Evolutionary conservation across 2,888 invertebrate genomes (phyloP), one percentile per base, ranked within the genome.

Genomic region (Spisula subtruncata): DNA sequence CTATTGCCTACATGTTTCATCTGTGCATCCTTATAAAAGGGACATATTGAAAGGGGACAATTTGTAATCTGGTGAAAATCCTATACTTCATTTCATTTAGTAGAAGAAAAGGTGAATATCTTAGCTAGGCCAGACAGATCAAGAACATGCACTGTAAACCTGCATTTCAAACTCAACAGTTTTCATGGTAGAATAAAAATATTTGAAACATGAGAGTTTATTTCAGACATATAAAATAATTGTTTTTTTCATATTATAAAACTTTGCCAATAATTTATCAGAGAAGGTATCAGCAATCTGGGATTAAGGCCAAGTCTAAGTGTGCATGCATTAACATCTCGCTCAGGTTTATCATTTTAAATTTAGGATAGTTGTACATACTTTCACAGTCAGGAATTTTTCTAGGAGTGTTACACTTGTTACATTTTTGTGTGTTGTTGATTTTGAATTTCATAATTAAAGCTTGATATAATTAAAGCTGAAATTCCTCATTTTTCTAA

Each of bases 291-390:
- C 29, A 81, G 29, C 51, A 81, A 56, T 60, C 29, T 83, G 83
- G 83, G 83, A 83, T 60, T 83, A 54, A 32, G 54, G 56, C 83
- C 83, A 83, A 83, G 48, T 51, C 32, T 82, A 51, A 82, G 82
- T 82, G 82, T 82, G 56, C 32, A 54, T 29, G n/a, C 82, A 82
- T 82, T 35, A 82, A 82, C 51, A 29, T 82, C 54, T 32, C 29
- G 25, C 41, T 81, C n/a, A 8, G 25, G 60, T 66, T 66, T 66
- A 66, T 66, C 60, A 25, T 66, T 25, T 66, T 66, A n/a, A 66
- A 25, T 66, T 12, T n/a, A 12, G 60, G 60, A 66, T 66, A 66
- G 60, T 66, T 66, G 25, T 25, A 35, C 46, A 46, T 79, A 79
- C 32, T 79, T 79, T 79, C 79, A 35, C 79, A 41, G 79, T 79